These are phyloP conservation scores for Eupithecia dodoneata DNA, from an alignment of 2,888 invertebrate species.

Conservation along the genomic window DNA sequence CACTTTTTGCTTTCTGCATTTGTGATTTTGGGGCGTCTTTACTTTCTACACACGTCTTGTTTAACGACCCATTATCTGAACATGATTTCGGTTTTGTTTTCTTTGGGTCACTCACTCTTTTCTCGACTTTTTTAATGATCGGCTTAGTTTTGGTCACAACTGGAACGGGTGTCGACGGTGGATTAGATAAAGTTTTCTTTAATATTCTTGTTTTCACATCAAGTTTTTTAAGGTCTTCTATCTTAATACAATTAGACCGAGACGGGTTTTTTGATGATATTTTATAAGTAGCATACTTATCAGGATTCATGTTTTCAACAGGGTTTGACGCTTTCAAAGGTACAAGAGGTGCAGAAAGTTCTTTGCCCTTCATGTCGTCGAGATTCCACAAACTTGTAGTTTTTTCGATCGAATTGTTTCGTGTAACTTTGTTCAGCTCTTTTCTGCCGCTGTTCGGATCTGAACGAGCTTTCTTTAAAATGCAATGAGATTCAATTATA, in stretches of 20 bases:
- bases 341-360: slow-evolving; percentile 72
- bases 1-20: slow-evolving; percentile 82
- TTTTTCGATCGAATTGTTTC: slow-evolving; percentile 80
- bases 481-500: slow-evolving; percentile 88
- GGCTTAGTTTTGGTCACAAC: slow-evolving; percentile 77
- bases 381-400: slow-evolving; percentile 85
- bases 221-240: slow-evolving; percentile 78
- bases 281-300: slow-evolving; percentile 82
- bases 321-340: slow-evolving; percentile 63
- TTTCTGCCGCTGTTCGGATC: slow-evolving; percentile 70
- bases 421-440: slow-evolving; percentile 68
- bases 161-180: slow-evolving; percentile 79
- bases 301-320: slow-evolving; percentile 74
- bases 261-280: slow-evolving; percentile 74
- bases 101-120: slow-evolving; percentile 72
- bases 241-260: slow-evolving; percentile 71
- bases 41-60: slow-evolving; percentile 67
- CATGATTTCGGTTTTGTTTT: slow-evolving; percentile 74
- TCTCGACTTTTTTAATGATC: slow-evolving; percentile 72
- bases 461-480: slow-evolving; percentile 85
- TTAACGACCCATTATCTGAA: slow-evolving; percentile 73
- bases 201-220: slow-evolving; percentile 83
- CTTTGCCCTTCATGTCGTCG: slow-evolving; percentile 83
- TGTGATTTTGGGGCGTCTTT: slow-evolving; percentile 70
- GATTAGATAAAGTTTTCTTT: slow-evolving; percentile 82